Conservation (phyloP, 2,113 vertebrate genomes). For the Microtus montanus region DNA sequence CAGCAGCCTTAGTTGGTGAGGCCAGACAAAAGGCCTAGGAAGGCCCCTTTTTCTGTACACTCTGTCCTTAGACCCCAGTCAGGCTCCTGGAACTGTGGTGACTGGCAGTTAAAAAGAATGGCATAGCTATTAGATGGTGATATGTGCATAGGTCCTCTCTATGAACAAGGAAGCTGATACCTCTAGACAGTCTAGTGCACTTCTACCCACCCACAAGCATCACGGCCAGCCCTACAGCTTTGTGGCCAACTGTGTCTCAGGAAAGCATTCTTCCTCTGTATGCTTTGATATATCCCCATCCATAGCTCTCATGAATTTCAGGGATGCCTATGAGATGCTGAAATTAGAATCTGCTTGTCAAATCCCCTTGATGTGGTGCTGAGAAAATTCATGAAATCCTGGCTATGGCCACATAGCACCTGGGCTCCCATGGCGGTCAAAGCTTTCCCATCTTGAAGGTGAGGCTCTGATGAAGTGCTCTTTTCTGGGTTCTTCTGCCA, state of each 20-base stretch:
- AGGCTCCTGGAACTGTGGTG: accelerated
- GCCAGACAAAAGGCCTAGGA: not conserved
- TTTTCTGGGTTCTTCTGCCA: not conserved
- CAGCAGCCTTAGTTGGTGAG: slow-evolving; percentile 25
- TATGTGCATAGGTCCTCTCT: not conserved
- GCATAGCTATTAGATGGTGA: accelerated
- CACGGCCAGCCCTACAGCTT: accelerated
- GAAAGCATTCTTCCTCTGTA: not conserved
- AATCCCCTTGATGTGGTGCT: not conserved
- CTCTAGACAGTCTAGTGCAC: accelerated
- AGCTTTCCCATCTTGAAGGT: not conserved
- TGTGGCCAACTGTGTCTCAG: not conserved
- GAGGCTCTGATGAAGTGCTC: not conserved
- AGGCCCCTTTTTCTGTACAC: not conserved
- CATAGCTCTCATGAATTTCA: not conserved
- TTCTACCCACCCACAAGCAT: not conserved
- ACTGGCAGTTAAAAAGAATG: not conserved
- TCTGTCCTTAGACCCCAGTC: not conserved
- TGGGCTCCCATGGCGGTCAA: accelerated
- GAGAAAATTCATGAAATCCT: not conserved
- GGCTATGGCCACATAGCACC: not conserved
- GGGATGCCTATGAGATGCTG: not conserved
- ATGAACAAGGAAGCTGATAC: not conserved
- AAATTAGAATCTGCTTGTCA: not conserved
- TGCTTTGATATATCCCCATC: too few species aligned